A percentile compares a stretch with the other conserved stretches of the same genome.
Evolutionary conservation across 2,113 vertebrate genomes (phyloP).

Genomic region (Cebus imitator): DNA sequence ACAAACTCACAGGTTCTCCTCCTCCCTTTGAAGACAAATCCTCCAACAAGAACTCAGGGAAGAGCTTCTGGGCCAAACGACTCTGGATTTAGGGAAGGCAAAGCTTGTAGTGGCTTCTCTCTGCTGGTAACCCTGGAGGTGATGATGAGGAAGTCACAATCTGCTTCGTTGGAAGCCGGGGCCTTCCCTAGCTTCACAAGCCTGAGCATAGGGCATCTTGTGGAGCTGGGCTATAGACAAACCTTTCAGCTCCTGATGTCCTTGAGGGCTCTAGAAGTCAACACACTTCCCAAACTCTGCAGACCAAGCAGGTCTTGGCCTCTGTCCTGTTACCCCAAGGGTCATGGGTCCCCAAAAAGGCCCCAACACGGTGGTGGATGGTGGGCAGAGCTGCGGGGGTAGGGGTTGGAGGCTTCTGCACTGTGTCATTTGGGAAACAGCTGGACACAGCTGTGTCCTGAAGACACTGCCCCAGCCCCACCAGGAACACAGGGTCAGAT

Average conservation of each 20-base stretch:
- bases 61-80: accelerated
- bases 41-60: accelerated
- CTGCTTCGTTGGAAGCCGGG: accelerated
- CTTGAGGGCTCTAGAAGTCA: neutral
- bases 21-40: neutral
- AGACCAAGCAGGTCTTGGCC: neutral
- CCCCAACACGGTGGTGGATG: neutral
- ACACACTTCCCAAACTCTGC: neutral
- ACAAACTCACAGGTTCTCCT: neutral
- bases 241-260: accelerated
- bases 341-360: neutral
- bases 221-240: neutral
- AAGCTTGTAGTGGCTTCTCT: neutral
- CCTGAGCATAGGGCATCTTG: accelerated
- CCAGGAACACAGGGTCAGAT: slow-evolving; percentile 57
- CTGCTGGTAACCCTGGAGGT: neutral
- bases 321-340: neutral
- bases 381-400: neutral
- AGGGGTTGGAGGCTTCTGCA: neutral
- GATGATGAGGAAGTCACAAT: accelerated
- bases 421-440: neutral
- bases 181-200: neutral
- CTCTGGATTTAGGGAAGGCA: neutral
- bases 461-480: neutral
- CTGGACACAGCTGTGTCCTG: slow-evolving; percentile 67